Evolutionary conservation across 2,797 vertebrate species (phyloP), one percentile per base, ranked within the genome.

Genomic region (Chaetodon trifasciatus): DNA sequence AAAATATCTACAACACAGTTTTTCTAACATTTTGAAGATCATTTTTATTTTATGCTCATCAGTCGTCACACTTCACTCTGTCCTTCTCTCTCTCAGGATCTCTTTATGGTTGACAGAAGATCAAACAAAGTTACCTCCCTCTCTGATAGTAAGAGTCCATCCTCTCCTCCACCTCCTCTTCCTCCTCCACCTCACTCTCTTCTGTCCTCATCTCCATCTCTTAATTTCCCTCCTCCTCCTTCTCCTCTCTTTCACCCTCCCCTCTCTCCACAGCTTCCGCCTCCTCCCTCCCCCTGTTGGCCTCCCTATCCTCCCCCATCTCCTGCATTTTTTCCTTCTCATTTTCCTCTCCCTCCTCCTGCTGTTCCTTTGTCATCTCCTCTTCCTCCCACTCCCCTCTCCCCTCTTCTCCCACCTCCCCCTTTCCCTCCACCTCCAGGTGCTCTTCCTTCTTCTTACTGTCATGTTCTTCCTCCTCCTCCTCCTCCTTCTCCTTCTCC

Each of bases 51-150:
- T 75, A 40, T 37, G 35, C 32, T 46, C 19, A 37, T 62, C 17
- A n/a, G 9, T 39, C 39, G 39, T 39, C 17, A 50, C 24, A 21
- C 15, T 40, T 13, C 56, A 17, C 53, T 44, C 1, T 5, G 8
- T 44, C 24, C 15, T 8, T 46, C 32, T 56, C 39, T 82, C 21
- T 74, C n/a, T 3, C 89, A 97, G 97, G 92, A 95, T 65, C 86
- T 97, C 35, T 96, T 96, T 61, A 91, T 96, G 3, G 93, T 97
- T 56, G 95, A 97, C 85, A 94, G 90, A 0, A 84, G 79, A 70
- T 83, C 75, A 0, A 94, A 91, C 64, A 94, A 86, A 1, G 82
- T 97, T 64, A 91, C 87, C 49, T 91, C 91, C 83, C 92, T 97
- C 60, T 96, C 94, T 1, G 88, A 94, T 91, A 94, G 95, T 96